phyloP scores from a whole-genome alignment of 2,797 vertebrate species.

The Sebastes dallii region DNA sequence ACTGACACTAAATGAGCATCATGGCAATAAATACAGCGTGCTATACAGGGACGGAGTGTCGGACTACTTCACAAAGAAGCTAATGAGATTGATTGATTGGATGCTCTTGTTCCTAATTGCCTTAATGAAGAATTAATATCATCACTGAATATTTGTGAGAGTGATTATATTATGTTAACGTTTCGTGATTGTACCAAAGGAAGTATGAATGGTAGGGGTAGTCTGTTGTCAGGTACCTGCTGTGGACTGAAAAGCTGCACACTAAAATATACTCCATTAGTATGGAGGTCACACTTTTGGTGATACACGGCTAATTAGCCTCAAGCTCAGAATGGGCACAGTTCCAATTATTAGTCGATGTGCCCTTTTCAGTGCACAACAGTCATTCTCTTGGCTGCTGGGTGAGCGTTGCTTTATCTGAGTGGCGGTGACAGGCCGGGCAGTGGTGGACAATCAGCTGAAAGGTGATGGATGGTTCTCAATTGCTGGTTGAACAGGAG shows the following conservation, averaged over 20 bases:
- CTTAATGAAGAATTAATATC: constrained; percentile 68
- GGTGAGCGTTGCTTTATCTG: constrained; percentile 42
- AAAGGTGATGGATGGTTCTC: constrained; percentile 68
- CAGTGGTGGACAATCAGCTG: constrained; percentile 53
- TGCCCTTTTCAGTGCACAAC: constrained; percentile 67
- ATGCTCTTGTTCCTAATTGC: constrained; percentile 56
- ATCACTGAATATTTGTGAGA: constrained; percentile 54
- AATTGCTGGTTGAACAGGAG: constrained; percentile 38
- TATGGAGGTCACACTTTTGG: constrained; percentile 68
- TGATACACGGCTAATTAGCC: constrained; percentile 67
- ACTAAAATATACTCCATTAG: constrained; percentile 48
- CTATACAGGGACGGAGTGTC: constrained; percentile 20
- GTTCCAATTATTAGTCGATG: constrained; percentile 69
- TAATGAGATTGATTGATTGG: constrained; percentile 69
- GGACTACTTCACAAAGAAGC: constrained; percentile 41
- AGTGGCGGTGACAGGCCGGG: constrained; percentile 61
- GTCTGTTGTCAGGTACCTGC: constrained; percentile 45
- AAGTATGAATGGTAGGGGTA: constrained; percentile 1
- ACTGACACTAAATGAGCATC: constrained; percentile 43
- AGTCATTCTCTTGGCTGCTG: constrained; percentile 46
- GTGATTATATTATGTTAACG: constrained; percentile 48
- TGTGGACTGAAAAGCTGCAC: constrained; percentile 15
- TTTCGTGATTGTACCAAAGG: constrained; percentile 35
- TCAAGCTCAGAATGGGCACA: constrained; percentile 51
- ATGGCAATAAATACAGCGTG: constrained; percentile 43